Base-by-base conservation (phyloP, 2,888 invertebrate species). In the Nysson spinosus region DNA sequence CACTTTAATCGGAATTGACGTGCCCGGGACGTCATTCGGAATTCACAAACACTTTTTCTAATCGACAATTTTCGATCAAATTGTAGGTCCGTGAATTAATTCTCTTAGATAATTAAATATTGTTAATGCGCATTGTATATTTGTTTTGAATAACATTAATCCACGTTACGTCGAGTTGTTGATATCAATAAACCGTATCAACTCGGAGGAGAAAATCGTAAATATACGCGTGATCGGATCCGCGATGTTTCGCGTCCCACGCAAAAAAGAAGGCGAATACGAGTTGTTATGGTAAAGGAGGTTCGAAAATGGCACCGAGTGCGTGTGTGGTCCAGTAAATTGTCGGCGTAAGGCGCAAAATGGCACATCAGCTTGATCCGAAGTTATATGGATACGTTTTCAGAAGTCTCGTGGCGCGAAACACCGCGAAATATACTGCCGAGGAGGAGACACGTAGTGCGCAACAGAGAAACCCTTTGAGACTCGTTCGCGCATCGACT, bases 241-340 rank as follows among this genome's bases (percentile, higher is more conserved):
- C 69, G 69, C 67, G 75, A 77, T 71, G 65, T 61, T 61, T 46
- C 47, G 46, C 77, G 51, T 70, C 80, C 81, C 77, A 80, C 79
- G 71, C 78, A 34, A 28, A 54, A 37, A 22, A 37, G 49, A 37
- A 32, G 32, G 37, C 62, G 52, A n/a, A n/a, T n/a, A n/a, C 37
- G 61, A 40, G 39, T 56, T 44, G 46, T 35, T 40, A 34, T 39
- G 47, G 64, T 55, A 57, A 61, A 40, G 32, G 28, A 46, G 49
- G 67, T 66, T 73, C 70, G 55, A 58, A 58, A 69, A 69, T 62
- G 55, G 57, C 57, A 57, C 12, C 50, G 60, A 44, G 69, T 55
- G 54, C 72, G 74, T 77, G 81, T 81, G 81, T 81, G 81, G 81
- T 81, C 82, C 76, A 72, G 75, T 82, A 81, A 81, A 81, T 81